These are phyloP conservation scores for Botia kubotai DNA, from an alignment of 2,797 vertebrate species.

Conservation along the genomic window DNA sequence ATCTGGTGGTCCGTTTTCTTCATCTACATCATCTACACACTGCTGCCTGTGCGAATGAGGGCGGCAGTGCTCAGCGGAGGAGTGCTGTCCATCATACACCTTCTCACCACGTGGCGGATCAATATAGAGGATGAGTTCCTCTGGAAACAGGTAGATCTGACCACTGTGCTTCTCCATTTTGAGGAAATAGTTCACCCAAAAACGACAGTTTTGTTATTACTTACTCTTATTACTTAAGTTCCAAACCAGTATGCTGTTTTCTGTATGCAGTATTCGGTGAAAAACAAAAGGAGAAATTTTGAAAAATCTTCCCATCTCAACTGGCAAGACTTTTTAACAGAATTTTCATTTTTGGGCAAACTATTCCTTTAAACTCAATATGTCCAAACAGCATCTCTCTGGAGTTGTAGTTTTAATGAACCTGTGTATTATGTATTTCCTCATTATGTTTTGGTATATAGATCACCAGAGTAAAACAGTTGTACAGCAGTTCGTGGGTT, in stretches of 20 bases:
- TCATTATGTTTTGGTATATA: too few relatives aligned
- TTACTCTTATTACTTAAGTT: neutral
- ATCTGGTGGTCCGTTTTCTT: slow-evolving; percentile 97
- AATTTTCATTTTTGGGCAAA: too few relatives aligned
- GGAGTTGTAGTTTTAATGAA: too few relatives aligned
- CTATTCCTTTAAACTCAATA: too few relatives aligned
- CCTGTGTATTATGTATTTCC: too few relatives aligned
- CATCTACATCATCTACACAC: slow-evolving; percentile 96
- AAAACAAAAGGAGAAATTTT: neutral
- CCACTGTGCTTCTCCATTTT: neutral
- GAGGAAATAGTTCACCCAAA: neutral
- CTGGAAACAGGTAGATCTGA: slow-evolving; percentile 88
- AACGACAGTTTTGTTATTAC: neutral
- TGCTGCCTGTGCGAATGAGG: slow-evolving; percentile 93
- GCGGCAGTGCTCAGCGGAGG: slow-evolving; percentile 90
- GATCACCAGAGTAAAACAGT: too few relatives aligned
- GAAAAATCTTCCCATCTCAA: neutral
- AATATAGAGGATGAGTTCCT: slow-evolving; percentile 86
- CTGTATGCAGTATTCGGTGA: neutral
- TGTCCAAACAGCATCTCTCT: too few relatives aligned
- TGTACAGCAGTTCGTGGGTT: too few relatives aligned
- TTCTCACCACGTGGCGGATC: slow-evolving; percentile 88
- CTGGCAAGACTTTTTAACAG: too few relatives aligned
- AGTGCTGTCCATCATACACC: slow-evolving; percentile 85
- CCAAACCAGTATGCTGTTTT: neutral